Percentiles rank a stretch among this genome's conserved stretches.
Conservation (phyloP, 2,797 vertebrate genomes). For the Eulemur albifrons region DNA sequence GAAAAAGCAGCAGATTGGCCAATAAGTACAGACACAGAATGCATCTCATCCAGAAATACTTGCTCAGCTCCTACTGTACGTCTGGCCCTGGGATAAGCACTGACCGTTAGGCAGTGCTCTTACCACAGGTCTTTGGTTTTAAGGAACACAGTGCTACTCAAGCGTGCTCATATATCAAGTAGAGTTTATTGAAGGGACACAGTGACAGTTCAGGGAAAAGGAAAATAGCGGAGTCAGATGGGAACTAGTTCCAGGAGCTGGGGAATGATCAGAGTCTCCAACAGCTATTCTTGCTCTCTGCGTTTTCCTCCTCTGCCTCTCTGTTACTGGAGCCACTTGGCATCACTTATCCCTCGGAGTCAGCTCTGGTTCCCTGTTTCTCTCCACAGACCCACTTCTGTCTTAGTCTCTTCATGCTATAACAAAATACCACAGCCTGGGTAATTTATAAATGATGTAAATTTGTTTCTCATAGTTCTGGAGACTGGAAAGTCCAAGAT, state of each 20-base stretch:
- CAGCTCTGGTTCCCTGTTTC: background rate
- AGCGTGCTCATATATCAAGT: background rate
- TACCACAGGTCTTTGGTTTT: background rate
- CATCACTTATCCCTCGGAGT: background rate
- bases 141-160: background rate
- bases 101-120: background rate
- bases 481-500: background rate
- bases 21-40: fast-evolving
- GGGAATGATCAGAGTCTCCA: background rate
- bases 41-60: background rate
- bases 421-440: background rate
- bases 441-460: background rate
- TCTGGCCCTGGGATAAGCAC: background rate
- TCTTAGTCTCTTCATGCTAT: background rate
- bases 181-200: background rate
- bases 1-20: background rate
- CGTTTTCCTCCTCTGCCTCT: background rate
- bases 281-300: background rate
- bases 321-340: background rate
- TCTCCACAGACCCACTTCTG: background rate
- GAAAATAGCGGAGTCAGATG: background rate
- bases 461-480: background rate
- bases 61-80: background rate
- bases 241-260: background rate
- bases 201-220: background rate